Evolutionary conservation across 2,113 vertebrate genomes (phyloP), one percentile per base, ranked within the genome.

Genomic region (Ancistrus triradiatus): DNA sequence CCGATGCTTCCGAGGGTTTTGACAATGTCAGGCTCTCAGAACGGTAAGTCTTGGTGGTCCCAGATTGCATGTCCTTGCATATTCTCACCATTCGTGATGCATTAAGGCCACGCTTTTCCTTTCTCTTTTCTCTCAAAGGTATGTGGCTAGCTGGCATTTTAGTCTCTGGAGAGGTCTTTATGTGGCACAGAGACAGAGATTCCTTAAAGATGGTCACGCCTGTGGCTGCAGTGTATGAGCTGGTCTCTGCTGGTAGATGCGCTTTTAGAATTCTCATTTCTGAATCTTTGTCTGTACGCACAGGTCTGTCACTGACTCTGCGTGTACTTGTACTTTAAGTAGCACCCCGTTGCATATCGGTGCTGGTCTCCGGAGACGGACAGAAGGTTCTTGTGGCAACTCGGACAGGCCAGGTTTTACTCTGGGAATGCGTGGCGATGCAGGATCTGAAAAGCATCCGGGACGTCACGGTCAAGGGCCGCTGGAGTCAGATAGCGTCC

Each of bases 141-240:
- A 79, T 84, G 57, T 98, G 94, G 95, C 80, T 98, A 44, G 89
- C 84, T 69, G 94, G 95, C 13, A 19, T 97, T 22, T 80, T 97
- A 63, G 35, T 63, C 53, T 87, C 92, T 9, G 95, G 95, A 63
- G 90, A 97, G 14, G 59, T 98, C 0, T 95, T 98, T 77, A 83
- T 99, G 65, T 99, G 96, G 96, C 91, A 92, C 85, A 94, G 88
- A 77, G 95, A 98, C 74, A 85, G 80, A 38, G 91, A 97, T 74
- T 86, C 64, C 52, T 76, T 97, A 56, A 95, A 90, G 83, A 90
- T 70, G 8, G 72, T 90, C 14, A 74, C 87, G 43, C 75, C 89
- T 3, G 68, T 83, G 0, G 78, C 88, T 67, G 87, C 90, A 53
- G 80, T 90, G 51, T 77, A 77, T 55, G 80, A 88, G 17, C 57